Evolutionary conservation across 2,113 vertebrate species (phyloP).

Genomic region (Diphyllodes magnificus): DNA sequence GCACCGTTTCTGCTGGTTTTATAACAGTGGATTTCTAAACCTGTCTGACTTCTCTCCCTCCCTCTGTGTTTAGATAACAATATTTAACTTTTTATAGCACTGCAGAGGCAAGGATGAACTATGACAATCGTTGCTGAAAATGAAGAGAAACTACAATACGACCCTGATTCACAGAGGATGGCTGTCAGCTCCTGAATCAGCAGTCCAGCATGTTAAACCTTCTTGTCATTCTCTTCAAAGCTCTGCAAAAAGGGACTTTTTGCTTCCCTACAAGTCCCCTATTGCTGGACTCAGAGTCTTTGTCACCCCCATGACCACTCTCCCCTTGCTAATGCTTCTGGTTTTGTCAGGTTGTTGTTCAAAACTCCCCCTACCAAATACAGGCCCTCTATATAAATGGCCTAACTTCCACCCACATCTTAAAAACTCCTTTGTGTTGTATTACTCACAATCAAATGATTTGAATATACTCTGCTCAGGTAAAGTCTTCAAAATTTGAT

Average conservation of each 20-base stretch:
- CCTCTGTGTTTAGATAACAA: not conserved
- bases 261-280: not conserved
- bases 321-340: not conserved
- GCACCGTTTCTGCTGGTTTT: not conserved
- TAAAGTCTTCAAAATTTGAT: not conserved
- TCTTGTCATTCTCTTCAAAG: not conserved
- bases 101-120: not conserved
- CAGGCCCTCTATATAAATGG: not conserved
- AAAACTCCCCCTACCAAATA: not conserved
- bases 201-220: not conserved
- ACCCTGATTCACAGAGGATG: not conserved
- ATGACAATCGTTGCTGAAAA: not conserved
- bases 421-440: not conserved
- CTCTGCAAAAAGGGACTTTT: not conserved
- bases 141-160: not conserved
- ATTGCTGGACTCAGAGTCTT: accelerated
- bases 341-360: not conserved
- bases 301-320: not conserved
- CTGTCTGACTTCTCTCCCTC: not conserved
- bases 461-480: not conserved
- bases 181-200: not conserved
- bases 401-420: not conserved
- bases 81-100: constrained; percentile 24
- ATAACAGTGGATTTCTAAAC: not conserved
- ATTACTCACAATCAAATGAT: not conserved